These are phyloP conservation scores for Potorous gilbertii DNA, from an alignment of 2,797 vertebrate species.

Conservation along the genomic window DNA sequence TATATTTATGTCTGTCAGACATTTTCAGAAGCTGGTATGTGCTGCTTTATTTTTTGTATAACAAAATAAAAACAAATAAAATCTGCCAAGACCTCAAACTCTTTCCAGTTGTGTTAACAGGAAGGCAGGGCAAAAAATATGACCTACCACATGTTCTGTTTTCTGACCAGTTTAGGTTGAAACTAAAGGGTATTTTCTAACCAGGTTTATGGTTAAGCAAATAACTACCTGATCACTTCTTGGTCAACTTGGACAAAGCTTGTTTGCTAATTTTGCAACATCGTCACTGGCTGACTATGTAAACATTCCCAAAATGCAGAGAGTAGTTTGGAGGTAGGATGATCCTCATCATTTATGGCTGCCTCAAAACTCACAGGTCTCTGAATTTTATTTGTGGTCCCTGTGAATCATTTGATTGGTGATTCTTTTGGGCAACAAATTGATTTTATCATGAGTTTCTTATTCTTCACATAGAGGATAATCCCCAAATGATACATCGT, in stretches of 20 bases:
- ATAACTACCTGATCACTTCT: constrained; percentile 62
- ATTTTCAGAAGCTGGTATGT: constrained; percentile 2
- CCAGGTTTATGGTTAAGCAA: constrained; percentile 64
- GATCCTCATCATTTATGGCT: not conserved
- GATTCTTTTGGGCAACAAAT: not conserved
- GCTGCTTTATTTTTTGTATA: not conserved
- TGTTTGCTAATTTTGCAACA: constrained; percentile 69
- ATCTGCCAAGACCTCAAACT: not conserved
- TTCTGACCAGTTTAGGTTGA: not conserved
- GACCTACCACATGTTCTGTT: not conserved
- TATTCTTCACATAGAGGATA: constrained; percentile 20
- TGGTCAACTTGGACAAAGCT: constrained; percentile 61
- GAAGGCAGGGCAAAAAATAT: not conserved
- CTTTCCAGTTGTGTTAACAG: constrained; percentile 35
- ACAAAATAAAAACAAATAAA: constrained; percentile 13
- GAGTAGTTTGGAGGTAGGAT: not conserved
- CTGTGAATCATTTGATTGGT: not conserved
- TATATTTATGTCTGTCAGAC: not conserved
- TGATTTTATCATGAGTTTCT: constrained; percentile 28
- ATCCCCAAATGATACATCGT: not conserved
- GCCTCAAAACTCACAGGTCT: not conserved
- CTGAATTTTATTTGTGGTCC: not conserved
- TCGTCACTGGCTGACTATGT: constrained; percentile 30
- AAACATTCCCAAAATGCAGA: constrained; percentile 62
- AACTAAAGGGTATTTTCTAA: constrained; percentile 55